These are phyloP conservation scores for Junco hyemalis DNA, from an alignment of 2,113 vertebrate species.

Conservation along the genomic window DNA sequence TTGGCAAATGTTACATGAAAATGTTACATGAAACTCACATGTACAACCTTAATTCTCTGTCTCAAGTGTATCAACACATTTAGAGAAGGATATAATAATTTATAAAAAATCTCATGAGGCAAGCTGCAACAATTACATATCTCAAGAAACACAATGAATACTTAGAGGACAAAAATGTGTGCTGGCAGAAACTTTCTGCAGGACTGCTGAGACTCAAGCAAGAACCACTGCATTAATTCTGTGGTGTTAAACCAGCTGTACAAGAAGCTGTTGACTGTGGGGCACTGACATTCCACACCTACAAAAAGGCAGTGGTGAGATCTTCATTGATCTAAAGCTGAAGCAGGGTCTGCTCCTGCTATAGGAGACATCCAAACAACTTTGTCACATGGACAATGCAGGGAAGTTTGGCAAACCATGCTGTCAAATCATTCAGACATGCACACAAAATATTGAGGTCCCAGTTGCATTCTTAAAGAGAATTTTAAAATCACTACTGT, in stretches of 20 bases:
- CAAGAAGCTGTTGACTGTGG: background rate
- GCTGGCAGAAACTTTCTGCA: background rate
- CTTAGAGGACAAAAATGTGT: background rate
- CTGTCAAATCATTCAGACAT: background rate
- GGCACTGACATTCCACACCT: background rate
- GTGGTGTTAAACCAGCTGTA: background rate
- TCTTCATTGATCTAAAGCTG: background rate
- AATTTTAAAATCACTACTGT: background rate
- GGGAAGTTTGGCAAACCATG: background rate
- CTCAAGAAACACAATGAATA: background rate
- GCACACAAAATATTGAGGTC: background rate
- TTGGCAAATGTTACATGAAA: background rate
- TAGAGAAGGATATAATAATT: background rate
- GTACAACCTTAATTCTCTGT: background rate
- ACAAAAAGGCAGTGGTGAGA: background rate
- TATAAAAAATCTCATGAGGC: background rate
- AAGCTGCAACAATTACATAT: background rate
- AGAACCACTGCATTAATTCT: background rate
- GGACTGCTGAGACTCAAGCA: background rate
- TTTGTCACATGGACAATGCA: background rate
- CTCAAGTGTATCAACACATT: background rate
- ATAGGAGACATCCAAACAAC: background rate
- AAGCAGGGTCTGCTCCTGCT: background rate
- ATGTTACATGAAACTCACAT: background rate
- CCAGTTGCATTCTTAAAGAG: background rate